Base-by-base conservation (phyloP, 2,113 vertebrate genomes). In the Peromyscus polionotus region DNA sequence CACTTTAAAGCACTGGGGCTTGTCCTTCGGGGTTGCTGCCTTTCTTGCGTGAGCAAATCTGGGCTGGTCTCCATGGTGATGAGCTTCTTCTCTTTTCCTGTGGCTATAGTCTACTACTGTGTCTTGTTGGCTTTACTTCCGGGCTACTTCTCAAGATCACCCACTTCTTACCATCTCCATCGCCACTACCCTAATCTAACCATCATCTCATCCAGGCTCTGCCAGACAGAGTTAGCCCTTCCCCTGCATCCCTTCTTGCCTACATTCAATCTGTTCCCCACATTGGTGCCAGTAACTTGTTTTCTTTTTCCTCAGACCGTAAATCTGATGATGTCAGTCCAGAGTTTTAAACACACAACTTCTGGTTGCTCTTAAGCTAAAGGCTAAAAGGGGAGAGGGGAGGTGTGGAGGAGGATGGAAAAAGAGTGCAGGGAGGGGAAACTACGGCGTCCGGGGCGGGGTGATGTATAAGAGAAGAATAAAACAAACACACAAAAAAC, bases 321-420 rank as follows among this genome's bases (percentile, higher is more conserved):
- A 86, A 95, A 89, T 75, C 77, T 80, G 59, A 85, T 33, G 42
- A 42, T 59, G 57, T 76, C 72, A 48, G 36, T 68, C 48, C 76
- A 93, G 93, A 61, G 54, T 88, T 65, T 94, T 72, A 95, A 96
- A 93, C 24, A 70, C 17, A 81, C 31, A 39, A 28, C 76, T 95
- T 88, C 51, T 10, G 68, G 6, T 75, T 90, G 88, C 63, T 93
- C 65, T 93, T 88, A 22, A 57, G 11, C 42, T 65, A 57, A 75
- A 87, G 73, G 61, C 31, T 5, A 72, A 68, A 72, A n/a, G n/a
- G 19, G 70, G 19, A 39, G n/a, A 20, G 70, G n/a, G 70, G 19
- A 73, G 19, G 70, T 39, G n/a, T 73, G n/a, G n/a, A 39, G 70
- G 70, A 39, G 70, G 70, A 39, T 39, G 36, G 36, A 3, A 72